Evolutionary conservation across 2,888 invertebrate species (phyloP), one percentile per base, ranked within the genome.

Genomic region (Pantelozetes paolii): DNA sequence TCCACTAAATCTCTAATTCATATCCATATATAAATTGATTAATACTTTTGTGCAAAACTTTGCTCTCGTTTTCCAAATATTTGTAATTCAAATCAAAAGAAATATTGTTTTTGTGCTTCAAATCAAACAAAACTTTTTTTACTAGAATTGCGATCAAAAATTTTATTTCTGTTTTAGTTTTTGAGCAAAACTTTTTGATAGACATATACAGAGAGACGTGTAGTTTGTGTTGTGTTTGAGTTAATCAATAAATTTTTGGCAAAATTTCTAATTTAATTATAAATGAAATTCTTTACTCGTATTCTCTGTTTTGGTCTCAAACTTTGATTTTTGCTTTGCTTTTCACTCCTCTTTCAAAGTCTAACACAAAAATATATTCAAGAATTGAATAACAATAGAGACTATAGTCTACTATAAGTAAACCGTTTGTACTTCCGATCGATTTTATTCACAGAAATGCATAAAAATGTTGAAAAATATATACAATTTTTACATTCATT

Each of bases 401-500:
- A 23, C 2, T 54, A 54, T 54, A 36, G 26, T 54, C 5, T 54
- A 23, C 54, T 54, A 23, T 54, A 8, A 26, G 20, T 54, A 23
- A 54, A 54, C 23, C 54, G 54, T 54, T 54, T 54, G 54, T 54
- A 23, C 54, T 54, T 54, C 23, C 20, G 13, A 54, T 54, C 54
- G 54, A 54, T 54, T 54, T 54, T 54, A 23, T 23, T 23, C 23
- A 5, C 23, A 18, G 6, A 54, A 54, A 20, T 3, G 23, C 20
- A 23, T 3, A 54, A 54, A 54, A 8, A 54, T 23, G 15, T 36
- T 36, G n/a, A n/a, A n/a, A n/a, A n/a, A 54, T 23, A 54, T 23
- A 54, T 54, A n/a, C n/a, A n/a, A 54, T 54, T 54, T 54, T 23
- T 54, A 54, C n/a, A n/a, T n/a, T n/a, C n/a, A n/a, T n/a, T 54